phyloP scores from a whole-genome alignment of 2,888 invertebrate species.

The Temnothorax ravouxi region DNA sequence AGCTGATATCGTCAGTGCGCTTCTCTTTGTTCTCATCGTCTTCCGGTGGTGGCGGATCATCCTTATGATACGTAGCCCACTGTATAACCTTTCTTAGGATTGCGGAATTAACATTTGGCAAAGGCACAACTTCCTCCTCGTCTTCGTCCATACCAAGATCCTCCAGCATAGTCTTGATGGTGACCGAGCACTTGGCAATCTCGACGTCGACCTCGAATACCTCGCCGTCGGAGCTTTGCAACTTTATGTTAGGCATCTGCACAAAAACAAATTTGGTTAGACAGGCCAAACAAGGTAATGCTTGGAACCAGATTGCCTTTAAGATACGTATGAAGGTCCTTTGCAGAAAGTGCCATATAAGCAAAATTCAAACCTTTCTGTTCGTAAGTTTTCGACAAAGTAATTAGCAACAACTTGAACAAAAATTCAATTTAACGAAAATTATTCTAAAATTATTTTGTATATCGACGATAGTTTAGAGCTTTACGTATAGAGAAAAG shows the following conservation, averaged over 20 bases:
- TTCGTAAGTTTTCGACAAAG: background rate
- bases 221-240: slow-evolving; percentile 98
- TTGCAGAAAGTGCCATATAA: background rate
- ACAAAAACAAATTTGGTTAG: background rate
- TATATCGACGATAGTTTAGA: background rate
- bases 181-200: slow-evolving; percentile 98
- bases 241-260: slow-evolving; percentile 97
- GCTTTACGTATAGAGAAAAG: background rate
- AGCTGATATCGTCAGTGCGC: slow-evolving; percentile 99
- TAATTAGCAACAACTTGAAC: background rate
- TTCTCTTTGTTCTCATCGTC: slow-evolving; percentile 99
- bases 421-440: background rate
- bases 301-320: no score
- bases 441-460: background rate
- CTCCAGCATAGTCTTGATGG: slow-evolving; percentile 99
- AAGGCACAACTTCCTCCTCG: slow-evolving; percentile 97
- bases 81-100: slow-evolving; percentile 97
- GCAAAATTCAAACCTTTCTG: background rate
- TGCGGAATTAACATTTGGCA: slow-evolving; percentile 99
- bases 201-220: slow-evolving; percentile 98
- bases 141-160: slow-evolving; percentile 97
- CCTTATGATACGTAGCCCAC: slow-evolving; percentile 97
- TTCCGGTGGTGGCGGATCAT: slow-evolving; percentile 98
- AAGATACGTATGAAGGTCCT: no score
- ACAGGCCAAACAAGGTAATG: background rate